Percentiles rank a stretch among this genome's conserved stretches.
These are phyloP conservation scores for Chloropsis hardwickii DNA, from an alignment of 2,113 vertebrate genomes.

Conservation along the genomic window DNA sequence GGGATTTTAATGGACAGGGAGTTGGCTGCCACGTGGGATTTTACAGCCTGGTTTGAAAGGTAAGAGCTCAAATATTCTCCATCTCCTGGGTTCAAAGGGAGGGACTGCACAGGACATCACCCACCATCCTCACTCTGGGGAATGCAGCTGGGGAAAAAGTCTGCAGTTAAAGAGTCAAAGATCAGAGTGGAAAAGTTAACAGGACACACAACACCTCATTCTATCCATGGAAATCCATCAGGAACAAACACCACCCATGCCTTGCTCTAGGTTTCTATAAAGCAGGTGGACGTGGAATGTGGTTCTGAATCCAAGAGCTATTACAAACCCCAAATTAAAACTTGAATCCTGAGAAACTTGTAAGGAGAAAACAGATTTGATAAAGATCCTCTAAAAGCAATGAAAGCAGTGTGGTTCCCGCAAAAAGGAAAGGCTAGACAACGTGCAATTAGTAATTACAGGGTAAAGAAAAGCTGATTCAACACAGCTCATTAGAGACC, in stretches of 20 bases:
- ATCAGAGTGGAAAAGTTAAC: neutral
- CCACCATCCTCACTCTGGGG: neutral
- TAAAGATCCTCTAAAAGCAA: neutral
- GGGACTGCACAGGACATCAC: neutral
- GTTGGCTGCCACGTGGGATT: neutral
- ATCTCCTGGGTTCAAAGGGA: neutral
- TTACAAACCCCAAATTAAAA: neutral
- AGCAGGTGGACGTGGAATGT: neutral
- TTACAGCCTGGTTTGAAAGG: neutral
- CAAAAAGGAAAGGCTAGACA: neutral
- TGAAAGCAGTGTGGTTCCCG: neutral
- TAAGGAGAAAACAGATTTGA: neutral
- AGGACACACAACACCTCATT: neutral
- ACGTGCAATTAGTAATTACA: neutral
- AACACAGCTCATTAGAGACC: neutral
- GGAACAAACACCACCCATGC: neutral
- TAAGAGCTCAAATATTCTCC: neutral
- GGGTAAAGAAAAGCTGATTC: neutral
- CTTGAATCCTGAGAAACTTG: fast-evolving
- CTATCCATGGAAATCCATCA: neutral
- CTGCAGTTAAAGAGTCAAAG: neutral
- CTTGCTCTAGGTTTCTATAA: neutral
- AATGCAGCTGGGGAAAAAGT: neutral
- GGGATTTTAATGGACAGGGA: neutral
- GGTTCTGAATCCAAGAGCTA: fast-evolving